phyloP scores from a whole-genome alignment of 2,888 invertebrate species.

The Calliopum simillimum region DNA sequence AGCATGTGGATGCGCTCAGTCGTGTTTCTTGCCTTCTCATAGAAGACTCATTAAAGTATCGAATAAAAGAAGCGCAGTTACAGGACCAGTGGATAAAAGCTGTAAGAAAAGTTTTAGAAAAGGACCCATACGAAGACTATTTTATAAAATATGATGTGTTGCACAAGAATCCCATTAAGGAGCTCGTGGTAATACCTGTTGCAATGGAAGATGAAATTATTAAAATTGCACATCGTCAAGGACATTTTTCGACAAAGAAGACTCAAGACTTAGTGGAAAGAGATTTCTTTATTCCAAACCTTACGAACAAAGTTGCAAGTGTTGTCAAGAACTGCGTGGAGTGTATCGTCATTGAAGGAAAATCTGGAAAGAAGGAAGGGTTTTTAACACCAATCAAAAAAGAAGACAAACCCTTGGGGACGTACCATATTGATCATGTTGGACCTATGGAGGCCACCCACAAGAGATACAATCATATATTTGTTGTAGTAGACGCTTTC shows the following conservation, averaged over 20 bases:
- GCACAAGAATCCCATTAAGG: too few relatives aligned
- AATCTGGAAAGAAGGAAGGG: too few relatives aligned
- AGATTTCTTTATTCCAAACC: constrained; percentile 4
- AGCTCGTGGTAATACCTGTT: constrained; percentile 22
- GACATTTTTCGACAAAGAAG: not conserved
- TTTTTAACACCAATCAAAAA: constrained; percentile 27
- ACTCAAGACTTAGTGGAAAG: too few relatives aligned
- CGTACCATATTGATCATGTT: constrained; percentile 59
- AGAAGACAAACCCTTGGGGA: constrained; percentile 49
- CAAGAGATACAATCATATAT: constrained; percentile 57
- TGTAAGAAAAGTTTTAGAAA: constrained; percentile 34
- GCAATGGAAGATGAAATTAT: not conserved
- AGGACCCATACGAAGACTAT: constrained; percentile 36
- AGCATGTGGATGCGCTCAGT: constrained; percentile 41
- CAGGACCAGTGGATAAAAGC: constrained; percentile 39
- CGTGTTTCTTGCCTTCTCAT: constrained; percentile 35
- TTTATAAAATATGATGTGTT: too few relatives aligned
- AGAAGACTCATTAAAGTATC: constrained; percentile 33
- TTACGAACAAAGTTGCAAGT: not conserved
- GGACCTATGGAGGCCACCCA: constrained; percentile 55
- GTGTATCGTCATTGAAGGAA: constrained; percentile 28
- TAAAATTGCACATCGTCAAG: constrained; percentile 2
- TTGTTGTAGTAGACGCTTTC: constrained; percentile 52
- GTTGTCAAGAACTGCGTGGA: constrained; percentile 24
- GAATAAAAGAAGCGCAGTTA: constrained; percentile 32